Evolutionary conservation across 2,888 invertebrate species (phyloP).

Genomic region (Diarsia dahlii): DNA sequence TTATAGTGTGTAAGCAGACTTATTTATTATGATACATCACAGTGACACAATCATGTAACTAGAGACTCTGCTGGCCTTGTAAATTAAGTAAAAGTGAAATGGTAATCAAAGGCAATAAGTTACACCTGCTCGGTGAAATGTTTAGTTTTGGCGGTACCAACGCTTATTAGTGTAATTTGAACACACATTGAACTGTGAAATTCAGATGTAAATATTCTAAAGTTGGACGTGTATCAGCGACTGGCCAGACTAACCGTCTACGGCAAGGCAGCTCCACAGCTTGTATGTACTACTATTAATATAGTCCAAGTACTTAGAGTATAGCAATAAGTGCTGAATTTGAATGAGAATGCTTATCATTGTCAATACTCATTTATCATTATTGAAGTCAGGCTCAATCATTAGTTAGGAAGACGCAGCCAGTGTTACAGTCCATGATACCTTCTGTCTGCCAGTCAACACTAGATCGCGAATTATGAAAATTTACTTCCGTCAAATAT

Average conservation of each 20-base stretch:
- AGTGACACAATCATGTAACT: conserved; percentile 80
- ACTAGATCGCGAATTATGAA: conserved; percentile 69
- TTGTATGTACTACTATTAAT: conserved; percentile 68
- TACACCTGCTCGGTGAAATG: conserved; percentile 74
- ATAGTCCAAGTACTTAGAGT: conserved; percentile 81
- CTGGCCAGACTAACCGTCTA: conserved; percentile 44
- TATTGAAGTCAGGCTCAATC: conserved; percentile 78
- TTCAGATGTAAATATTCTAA: conserved; percentile 66
- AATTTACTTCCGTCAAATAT: conserved; percentile 71
- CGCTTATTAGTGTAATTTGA: conserved; percentile 83
- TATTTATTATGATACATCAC: conserved; percentile 89
- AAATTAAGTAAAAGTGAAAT: conserved; percentile 79
- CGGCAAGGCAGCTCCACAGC: conserved; percentile 62
- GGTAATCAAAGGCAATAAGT: conserved; percentile 69
- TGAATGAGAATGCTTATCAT: conserved; percentile 82
- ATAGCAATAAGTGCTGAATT: conserved; percentile 85
- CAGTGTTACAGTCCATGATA: conserved; percentile 69
- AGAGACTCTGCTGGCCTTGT: conserved; percentile 73
- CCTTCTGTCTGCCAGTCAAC: conserved; percentile 76
- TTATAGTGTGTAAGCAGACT: conserved; percentile 88
- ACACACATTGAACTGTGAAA: conserved; percentile 62
- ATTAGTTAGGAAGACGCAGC: conserved; percentile 72
- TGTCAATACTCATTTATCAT: conserved; percentile 88
- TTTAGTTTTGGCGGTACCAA: conserved; percentile 78
- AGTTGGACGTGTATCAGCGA: conserved; percentile 51